Evolutionary conservation across 2,888 invertebrate species (phyloP).

Genomic region (Podabrus alpinus): DNA sequence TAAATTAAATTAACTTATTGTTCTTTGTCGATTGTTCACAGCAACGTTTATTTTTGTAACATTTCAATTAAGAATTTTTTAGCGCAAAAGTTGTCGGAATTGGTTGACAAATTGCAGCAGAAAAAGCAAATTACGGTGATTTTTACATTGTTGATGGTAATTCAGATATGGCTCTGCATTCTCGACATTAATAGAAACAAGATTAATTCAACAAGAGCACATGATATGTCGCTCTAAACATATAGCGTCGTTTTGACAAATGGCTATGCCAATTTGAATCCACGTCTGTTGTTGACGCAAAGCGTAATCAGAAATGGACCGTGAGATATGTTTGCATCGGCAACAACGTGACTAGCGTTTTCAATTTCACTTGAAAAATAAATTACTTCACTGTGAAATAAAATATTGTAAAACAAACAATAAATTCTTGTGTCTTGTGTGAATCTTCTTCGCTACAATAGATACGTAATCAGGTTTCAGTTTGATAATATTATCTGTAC

Average conservation of each 20-base stretch:
- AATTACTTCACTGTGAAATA: background rate
- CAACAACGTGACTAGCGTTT: conserved; percentile 29
- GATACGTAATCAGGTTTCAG: background rate
- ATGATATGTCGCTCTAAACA: conserved; percentile 15
- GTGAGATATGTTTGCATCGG: conserved; percentile 35
- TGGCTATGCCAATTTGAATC: conserved; percentile 32
- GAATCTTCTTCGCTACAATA: background rate
- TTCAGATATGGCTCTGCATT: background rate
- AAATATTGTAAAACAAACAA: background rate
- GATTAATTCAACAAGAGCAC: conserved; percentile 17
- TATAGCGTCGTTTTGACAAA: conserved; percentile 31
- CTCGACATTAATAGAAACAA: background rate
- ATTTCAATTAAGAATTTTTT: background rate
- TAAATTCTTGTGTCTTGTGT: background rate
- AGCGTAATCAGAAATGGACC: conserved; percentile 37
- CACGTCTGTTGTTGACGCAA: conserved; percentile 37
- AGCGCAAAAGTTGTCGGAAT: background rate
- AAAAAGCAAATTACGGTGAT: background rate
- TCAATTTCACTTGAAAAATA: conserved; percentile 25
- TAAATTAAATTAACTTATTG: background rate
- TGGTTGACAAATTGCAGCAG: background rate
- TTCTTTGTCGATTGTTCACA: background rate
- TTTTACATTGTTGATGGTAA: background rate
- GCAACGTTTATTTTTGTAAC: background rate
- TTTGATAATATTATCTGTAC: background rate